phyloP scores from a whole-genome alignment of 2,113 vertebrate genomes.

The Onychostoma macrolepis region DNA sequence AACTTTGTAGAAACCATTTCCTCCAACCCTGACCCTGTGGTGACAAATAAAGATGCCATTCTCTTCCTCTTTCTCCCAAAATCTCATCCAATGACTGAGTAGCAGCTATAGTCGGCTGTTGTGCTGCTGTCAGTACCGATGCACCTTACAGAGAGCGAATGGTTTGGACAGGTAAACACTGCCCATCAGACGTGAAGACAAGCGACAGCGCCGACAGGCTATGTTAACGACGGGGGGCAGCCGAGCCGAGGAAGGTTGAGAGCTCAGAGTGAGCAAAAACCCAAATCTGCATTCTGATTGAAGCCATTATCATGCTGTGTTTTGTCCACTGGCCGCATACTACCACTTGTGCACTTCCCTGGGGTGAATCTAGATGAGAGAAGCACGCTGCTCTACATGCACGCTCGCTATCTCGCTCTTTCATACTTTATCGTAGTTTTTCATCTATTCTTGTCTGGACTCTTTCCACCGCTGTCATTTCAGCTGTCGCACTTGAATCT shows the following conservation, averaged over 20 bases:
- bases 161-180: slow-evolving; percentile 15
- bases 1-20: neutral
- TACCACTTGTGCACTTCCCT: neutral
- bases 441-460: neutral
- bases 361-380: slow-evolving; percentile 23
- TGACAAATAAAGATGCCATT: neutral
- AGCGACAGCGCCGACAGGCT: neutral
- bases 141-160: neutral
- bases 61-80: neutral
- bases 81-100: slow-evolving; percentile 19
- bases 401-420: neutral
- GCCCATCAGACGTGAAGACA: slow-evolving; percentile 9
- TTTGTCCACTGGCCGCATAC: slow-evolving; percentile 6
- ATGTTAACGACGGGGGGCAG: neutral
- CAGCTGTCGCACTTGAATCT: neutral
- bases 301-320: slow-evolving; percentile 40
- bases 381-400: neutral
- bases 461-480: neutral
- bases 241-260: neutral
- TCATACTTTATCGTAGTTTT: neutral
- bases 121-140: neutral
- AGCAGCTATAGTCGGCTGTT: neutral
- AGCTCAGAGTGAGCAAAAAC: slow-evolving; percentile 11
- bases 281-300: slow-evolving; percentile 47
- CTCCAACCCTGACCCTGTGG: neutral